Conservation (phyloP, 2,888 invertebrate genomes). For the Melanotus villosus region DNA sequence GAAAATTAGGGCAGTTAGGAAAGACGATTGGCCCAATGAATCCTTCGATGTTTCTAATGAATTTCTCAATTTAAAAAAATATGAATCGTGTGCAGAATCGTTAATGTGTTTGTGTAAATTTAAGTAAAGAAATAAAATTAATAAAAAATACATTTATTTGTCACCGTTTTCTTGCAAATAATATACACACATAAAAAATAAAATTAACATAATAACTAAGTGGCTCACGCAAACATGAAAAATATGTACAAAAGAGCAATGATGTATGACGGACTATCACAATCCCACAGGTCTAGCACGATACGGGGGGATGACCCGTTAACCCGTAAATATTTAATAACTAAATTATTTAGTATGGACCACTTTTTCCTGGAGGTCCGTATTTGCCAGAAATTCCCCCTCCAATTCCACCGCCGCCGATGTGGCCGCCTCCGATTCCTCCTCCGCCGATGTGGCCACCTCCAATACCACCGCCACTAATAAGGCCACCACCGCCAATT, state of each 20-base stretch:
- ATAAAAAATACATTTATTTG: conserved; percentile 61
- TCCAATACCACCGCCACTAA: conserved; percentile 55
- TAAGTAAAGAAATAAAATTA: not conserved
- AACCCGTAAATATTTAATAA: conserved; percentile 48
- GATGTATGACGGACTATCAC: conserved; percentile 49
- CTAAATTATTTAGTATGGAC: conserved; percentile 54
- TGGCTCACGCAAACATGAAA: conserved; percentile 55
- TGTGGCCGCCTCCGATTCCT: conserved; percentile 59
- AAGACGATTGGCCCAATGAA: no score
- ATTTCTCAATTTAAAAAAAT: no score
- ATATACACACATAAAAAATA: conserved; percentile 55
- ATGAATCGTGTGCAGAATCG: no score
- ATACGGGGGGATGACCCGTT: conserved; percentile 44
- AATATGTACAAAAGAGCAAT: conserved; percentile 58
- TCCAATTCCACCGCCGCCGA: conserved; percentile 35
- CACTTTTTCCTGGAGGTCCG: conserved; percentile 64
- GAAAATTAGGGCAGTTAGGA: no score
- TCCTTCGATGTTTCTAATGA: no score
- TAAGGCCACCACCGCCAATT: conserved; percentile 27
- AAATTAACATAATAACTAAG: conserved; percentile 53
- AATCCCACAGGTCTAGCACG: conserved; percentile 51
- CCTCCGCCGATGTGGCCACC: conserved; percentile 58
- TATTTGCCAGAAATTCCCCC: conserved; percentile 57
- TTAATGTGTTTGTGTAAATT: no score
- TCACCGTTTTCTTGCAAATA: conserved; percentile 62